Base-by-base conservation (phyloP, 2,797 vertebrate genomes). In the Syngnathus rostellatus region DNA sequence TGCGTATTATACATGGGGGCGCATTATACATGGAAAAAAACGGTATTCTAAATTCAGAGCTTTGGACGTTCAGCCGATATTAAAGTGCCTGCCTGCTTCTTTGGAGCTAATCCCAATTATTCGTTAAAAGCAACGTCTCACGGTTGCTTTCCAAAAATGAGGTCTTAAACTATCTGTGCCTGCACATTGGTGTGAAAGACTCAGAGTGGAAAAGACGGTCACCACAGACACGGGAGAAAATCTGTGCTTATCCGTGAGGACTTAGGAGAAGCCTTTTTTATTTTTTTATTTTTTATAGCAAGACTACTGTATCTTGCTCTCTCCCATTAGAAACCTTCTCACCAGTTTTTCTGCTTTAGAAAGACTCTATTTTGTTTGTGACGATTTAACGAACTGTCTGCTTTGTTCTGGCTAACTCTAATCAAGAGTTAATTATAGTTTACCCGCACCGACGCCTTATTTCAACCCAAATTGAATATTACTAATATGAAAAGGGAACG, bases 371-470 rank as follows among this genome's bases (percentile, higher is more conserved):
- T 31, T 31, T 31, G 31, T 31, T 31, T 31, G 31, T 31, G 31
- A 31, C 31, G 10, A 71, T 77, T 72, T 62, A 61, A 58, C 64
- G n/a, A 77, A 66, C 65, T 72, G 25, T 64, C 53, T 57, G 53
- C 62, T n/a, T 19, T 62, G 59, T 62, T 41, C 11, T 14, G 59
- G 59, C 59, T n/a, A n/a, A 12, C 40, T 43, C 40, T 69, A n/a
- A 43, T 57, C 12, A 37, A 23, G 67, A 68, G 68, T 69, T 82
- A 80, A 81, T 78, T 70, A 75, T 37, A 73, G 66, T 51, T 59
- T 72, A 16, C 40, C 43, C 41, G 51, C 41, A 14, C 38, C 55
- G 40, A 68, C 76, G 72, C 66, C 66, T 75, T 6, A 31, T 55
- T 55, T 31, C 31, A 55, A 31, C 54, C 25, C 60, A 60, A 60